These are phyloP conservation scores for Montipora efflorescens DNA, from an alignment of 64 coral and sea anemone species.

Conservation along the genomic window DNA sequence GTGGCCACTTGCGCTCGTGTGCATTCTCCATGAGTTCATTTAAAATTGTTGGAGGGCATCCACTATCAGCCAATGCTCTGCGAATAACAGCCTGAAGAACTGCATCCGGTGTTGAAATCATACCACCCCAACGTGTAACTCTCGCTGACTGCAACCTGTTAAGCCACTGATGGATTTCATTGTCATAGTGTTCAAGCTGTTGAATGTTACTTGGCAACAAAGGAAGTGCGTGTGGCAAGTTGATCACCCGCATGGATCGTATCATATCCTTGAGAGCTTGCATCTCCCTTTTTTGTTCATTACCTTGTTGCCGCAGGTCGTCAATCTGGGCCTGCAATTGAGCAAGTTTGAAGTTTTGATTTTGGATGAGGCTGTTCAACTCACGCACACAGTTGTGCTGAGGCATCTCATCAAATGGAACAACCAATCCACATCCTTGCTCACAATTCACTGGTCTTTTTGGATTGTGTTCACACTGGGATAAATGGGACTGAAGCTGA, in stretches of 20 bases:
- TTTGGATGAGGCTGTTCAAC: slow-evolving; percentile 85
- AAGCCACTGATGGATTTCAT: slow-evolving; percentile 85
- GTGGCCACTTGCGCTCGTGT: slow-evolving; percentile 93
- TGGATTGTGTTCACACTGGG: slow-evolving; percentile 93
- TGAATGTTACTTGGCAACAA: slow-evolving; percentile 40
- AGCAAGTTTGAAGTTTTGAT: slow-evolving; percentile 86
- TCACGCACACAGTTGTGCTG: slow-evolving; percentile 95
- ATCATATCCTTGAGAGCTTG: slow-evolving; percentile 94
- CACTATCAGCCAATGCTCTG: slow-evolving; percentile 83
- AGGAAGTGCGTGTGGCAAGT: slow-evolving; percentile 77
- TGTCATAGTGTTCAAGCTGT: slow-evolving; percentile 54
- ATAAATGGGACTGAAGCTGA: slow-evolving; percentile 77
- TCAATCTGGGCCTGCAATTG: slow-evolving; percentile 93
- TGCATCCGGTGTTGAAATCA: slow-evolving; percentile 96
- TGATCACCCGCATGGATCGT: slow-evolving; percentile 85
- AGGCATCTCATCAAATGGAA: slow-evolving; percentile 91
- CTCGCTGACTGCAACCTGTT: slow-evolving; percentile 73
- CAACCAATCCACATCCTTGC: slow-evolving; percentile 87
- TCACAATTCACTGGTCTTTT: slow-evolving; percentile 89
- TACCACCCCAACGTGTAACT: slow-evolving; percentile 94
- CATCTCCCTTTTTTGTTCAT: slow-evolving; percentile 94
- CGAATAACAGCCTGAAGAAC: slow-evolving; percentile 91
- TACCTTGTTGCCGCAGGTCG: slow-evolving; percentile 83
- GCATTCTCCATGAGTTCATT: slow-evolving; percentile 99
- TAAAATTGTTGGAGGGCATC: slow-evolving; percentile 85